phyloP scores from a whole-genome alignment of 1,140 invertebrate genomes.

The Neodiprion fabricii region DNA sequence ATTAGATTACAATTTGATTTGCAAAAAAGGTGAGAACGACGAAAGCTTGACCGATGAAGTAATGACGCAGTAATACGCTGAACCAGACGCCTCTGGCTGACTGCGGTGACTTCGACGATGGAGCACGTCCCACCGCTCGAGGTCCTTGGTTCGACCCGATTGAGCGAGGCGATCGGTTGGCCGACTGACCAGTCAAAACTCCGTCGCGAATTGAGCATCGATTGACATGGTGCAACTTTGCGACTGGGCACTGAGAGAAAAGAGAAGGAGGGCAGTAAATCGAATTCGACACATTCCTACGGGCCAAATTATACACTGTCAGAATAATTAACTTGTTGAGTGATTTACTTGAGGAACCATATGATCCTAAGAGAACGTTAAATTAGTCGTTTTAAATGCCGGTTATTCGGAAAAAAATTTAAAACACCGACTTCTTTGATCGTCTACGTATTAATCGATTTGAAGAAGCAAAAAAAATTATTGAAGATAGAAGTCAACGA shows the following conservation, averaged over 20 bases:
- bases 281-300: background rate
- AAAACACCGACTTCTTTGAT: too few relatives aligned
- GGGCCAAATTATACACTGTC: background rate
- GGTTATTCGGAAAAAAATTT: too few relatives aligned
- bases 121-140: background rate
- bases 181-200: constrained; percentile 1
- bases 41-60: background rate
- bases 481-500: too few relatives aligned
- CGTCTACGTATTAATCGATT: too few relatives aligned
- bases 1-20: background rate
- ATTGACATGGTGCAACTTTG: constrained; percentile 7
- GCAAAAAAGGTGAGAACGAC: background rate
- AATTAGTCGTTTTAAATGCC: too few relatives aligned
- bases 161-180: background rate
- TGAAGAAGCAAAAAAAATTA: too few relatives aligned
- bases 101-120: background rate
- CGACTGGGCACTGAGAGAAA: background rate
- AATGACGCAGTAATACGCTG: background rate
- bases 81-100: background rate
- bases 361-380: too few relatives aligned
- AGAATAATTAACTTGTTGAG: too few relatives aligned
- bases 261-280: background rate
- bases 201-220: background rate
- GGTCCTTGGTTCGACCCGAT: constrained; percentile 1
- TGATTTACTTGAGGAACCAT: too few relatives aligned